Evolutionary conservation across 2,113 vertebrate species (phyloP), one percentile per base, ranked within the genome.

Genomic region (Pithys albifrons): DNA sequence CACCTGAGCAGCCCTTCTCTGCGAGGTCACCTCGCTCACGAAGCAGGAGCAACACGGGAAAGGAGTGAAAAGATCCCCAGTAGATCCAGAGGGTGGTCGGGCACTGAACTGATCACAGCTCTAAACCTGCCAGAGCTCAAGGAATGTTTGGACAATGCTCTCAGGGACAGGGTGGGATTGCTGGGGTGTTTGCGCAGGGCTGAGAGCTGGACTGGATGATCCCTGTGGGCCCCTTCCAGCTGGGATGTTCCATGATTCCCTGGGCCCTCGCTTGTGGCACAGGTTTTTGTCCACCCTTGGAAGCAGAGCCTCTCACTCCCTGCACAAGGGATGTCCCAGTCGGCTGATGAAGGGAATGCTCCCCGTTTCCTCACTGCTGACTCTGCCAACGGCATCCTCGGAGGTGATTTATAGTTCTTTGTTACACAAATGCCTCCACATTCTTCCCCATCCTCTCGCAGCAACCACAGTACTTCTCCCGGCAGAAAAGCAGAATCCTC

Each of bases 391-490:
- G 89, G 91, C 91, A 91, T 91, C 87, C 81, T 76, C 58, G 89
- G 95, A 96, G 91, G 95, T 96, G 97, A 97, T 96, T 97, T 97
- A 97, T 90, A 89, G 95, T 88, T 97, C 97, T 97, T 98, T 98
- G 97, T 98, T 95, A 97, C 85, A 96, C 97, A 98, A 97, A 97
- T 97, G 67, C 95, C 88, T 85, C 93, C 78, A 41, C 97, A 97
- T 97, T 97, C 97, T 94, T 97, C 51, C 51, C 67, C 8, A 4
- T 91, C 70, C 88, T 72, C 80, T 90, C 82, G 3, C 79, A 88
- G 95, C 90, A 95, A 95, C 95, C 91, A 31, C 37, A 89, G 96
- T 94, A 28, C 71, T 83, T 92, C 66, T 93, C 39, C 87, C 64
- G 23, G 77, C 29, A 27, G 82, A 67, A 84, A 66, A 75, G 77